A percentile compares a stretch with the other conserved stretches of the same genome.
phyloP scores from a whole-genome alignment of 64 coral and sea anemone genomes.

The Montipora foliosa region DNA sequence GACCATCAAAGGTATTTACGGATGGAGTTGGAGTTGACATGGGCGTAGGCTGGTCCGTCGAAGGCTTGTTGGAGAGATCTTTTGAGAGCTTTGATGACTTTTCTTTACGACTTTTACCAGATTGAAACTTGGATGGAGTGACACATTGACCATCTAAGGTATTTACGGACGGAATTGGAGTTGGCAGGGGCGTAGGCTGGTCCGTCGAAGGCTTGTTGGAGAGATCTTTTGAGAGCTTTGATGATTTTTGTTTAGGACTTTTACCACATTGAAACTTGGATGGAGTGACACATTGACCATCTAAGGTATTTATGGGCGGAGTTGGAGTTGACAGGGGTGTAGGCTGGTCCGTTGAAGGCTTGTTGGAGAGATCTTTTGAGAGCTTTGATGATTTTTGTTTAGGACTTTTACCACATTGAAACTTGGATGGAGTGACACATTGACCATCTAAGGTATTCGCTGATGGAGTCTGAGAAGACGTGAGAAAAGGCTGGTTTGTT shows the following conservation, averaged over 20 bases:
- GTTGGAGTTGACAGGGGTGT: conserved; percentile 1
- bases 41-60: no score
- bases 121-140: no score
- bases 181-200: not conserved
- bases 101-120: no score
- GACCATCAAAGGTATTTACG: not conserved
- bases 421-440: not conserved
- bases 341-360: not conserved
- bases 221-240: not conserved
- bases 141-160: no score
- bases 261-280: not conserved
- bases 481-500: not conserved
- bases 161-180: no score
- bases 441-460: not conserved
- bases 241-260: not conserved
- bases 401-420: not conserved
- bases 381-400: not conserved
- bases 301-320: not conserved
- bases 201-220: not conserved
- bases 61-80: no score
- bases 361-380: conserved; percentile 7
- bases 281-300: not conserved
- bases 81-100: no score
- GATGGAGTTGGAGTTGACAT: no score
- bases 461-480: not conserved